Conservation (phyloP, 1,140 invertebrate species). For the Heliothis subflexa region DNA sequence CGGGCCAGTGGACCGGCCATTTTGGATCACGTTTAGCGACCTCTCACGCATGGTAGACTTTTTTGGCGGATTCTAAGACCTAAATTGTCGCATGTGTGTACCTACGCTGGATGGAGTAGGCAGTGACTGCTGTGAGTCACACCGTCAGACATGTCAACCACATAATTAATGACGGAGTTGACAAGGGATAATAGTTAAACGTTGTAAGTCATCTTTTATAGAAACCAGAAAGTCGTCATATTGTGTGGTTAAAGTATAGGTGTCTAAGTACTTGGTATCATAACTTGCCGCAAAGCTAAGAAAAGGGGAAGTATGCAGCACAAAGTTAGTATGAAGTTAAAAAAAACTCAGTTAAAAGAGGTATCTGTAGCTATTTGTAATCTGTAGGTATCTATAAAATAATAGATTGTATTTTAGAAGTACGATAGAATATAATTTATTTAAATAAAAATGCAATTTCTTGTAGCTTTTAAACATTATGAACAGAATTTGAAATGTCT, state of each 20-base stretch:
- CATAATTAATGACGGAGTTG: not conserved
- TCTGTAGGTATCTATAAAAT: too few relatives aligned
- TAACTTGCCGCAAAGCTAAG: not conserved
- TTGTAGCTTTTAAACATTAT: not conserved
- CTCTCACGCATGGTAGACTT: conserved; percentile 34
- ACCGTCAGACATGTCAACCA: not conserved
- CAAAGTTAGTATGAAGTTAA: too few relatives aligned
- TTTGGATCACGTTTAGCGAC: conserved; percentile 40
- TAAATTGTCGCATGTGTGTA: not conserved
- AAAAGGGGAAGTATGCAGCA: too few relatives aligned
- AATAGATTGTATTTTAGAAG: too few relatives aligned
- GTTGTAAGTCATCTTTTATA: too few relatives aligned
- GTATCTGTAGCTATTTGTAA: too few relatives aligned
- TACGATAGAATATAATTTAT: not conserved
- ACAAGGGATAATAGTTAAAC: not conserved
- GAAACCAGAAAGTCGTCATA: too few relatives aligned
- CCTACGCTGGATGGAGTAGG: not conserved
- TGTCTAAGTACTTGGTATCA: too few relatives aligned
- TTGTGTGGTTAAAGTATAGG: too few relatives aligned
- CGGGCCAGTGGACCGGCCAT: conserved; percentile 56
- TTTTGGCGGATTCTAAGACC: conserved; percentile 26
- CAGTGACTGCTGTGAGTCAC: conserved; percentile 9
- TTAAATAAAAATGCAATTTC: too few relatives aligned
- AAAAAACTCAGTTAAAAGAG: too few relatives aligned
- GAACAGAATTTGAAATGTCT: not conserved